phyloP scores from a whole-genome alignment of 2,113 vertebrate species.

The Ictalurus punctatus region DNA sequence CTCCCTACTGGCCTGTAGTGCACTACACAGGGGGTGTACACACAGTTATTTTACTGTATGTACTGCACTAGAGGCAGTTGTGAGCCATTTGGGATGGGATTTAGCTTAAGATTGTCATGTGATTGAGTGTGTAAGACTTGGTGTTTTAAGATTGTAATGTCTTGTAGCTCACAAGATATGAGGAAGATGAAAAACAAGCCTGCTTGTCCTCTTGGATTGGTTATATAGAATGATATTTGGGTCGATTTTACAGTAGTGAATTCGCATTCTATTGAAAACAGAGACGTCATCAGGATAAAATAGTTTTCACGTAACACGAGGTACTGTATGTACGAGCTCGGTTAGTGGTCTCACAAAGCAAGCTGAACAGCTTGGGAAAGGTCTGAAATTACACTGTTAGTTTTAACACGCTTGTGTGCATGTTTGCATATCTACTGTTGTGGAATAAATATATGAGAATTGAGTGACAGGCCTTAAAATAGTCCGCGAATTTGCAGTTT shows the following conservation, averaged over 20 bases:
- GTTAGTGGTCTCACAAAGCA: neutral
- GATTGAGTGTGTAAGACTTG: neutral
- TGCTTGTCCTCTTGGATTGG: neutral
- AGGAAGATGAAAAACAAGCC: neutral
- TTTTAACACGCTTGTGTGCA: neutral
- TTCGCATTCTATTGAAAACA: too few species aligned
- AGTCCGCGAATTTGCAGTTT: conserved; percentile 31
- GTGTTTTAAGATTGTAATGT: neutral
- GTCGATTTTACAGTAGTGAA: neutral
- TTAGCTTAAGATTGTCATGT: neutral
- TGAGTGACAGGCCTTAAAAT: neutral
- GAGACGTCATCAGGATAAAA: too few species aligned
- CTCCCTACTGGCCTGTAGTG: neutral
- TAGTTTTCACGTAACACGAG: too few species aligned
- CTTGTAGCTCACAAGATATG: neutral
- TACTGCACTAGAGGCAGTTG: neutral
- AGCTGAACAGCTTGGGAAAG: neutral
- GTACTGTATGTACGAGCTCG: too few species aligned
- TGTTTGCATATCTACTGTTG: neutral
- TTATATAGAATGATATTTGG: neutral
- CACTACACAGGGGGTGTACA: neutral
- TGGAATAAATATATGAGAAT: neutral
- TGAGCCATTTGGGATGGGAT: neutral
- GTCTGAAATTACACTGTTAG: neutral
- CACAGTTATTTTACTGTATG: neutral